A percentile compares a stretch with the other conserved stretches of the same genome.
Evolutionary conservation across 2,113 vertebrate genomes (phyloP).

Genomic region (Pituophis catenifer): DNA sequence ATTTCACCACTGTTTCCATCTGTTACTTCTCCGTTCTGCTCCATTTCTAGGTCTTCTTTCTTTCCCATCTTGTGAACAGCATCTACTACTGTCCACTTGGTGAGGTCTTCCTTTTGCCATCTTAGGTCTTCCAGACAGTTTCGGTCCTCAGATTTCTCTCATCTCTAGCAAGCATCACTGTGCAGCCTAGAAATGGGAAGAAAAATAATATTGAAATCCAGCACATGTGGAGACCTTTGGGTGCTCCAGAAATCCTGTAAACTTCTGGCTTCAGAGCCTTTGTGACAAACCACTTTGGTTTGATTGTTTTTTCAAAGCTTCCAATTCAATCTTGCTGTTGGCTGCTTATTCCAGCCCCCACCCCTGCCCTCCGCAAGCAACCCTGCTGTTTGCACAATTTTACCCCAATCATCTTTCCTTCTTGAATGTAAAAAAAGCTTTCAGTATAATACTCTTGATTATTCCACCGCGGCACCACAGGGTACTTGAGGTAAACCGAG

Average conservation of each 20-base stretch:
- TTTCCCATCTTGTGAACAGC: background rate
- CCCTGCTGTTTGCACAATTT: background rate
- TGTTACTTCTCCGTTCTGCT: too few relatives aligned
- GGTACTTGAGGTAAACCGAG: constrained; percentile 19
- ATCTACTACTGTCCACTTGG: background rate
- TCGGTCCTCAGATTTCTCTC: background rate
- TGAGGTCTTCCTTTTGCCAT: background rate
- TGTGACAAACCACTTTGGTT: background rate
- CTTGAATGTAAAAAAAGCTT: constrained; percentile 10
- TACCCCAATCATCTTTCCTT: background rate
- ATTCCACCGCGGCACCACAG: constrained; percentile 5
- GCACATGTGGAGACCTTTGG: background rate
- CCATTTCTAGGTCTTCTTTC: too few relatives aligned
- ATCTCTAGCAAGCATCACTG: background rate
- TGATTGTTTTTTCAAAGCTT: background rate
- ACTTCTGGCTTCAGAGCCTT: background rate
- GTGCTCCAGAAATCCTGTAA: background rate
- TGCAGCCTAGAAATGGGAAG: background rate
- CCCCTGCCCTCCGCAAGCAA: background rate
- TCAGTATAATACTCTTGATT: constrained; percentile 10
- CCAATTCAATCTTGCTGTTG: background rate
- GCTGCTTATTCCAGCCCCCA: background rate
- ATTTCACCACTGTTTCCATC: too few relatives aligned
- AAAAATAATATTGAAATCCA: background rate
- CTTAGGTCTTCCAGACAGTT: background rate